Evolutionary conservation across 2,797 vertebrate genomes (phyloP), one percentile per base, ranked within the genome.

Genomic region (Mus caroli): DNA sequence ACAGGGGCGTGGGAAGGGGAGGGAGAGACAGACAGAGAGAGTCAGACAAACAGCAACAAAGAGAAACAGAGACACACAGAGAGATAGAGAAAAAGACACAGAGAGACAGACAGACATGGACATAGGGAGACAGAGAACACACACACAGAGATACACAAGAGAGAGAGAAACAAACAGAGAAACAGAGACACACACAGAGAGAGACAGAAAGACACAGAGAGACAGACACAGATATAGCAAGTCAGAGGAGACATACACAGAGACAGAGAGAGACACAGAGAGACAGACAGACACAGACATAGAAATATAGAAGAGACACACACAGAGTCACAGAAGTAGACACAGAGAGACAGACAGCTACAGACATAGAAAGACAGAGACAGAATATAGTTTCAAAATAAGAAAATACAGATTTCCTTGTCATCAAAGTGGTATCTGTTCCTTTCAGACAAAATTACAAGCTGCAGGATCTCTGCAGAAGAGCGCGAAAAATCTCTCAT

Each of bases 381-480:
- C 67, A 71, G 67, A n/a, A 71, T 71, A 37, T 20, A 71, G n/a
- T 71, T 96, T 91, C 7, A 58, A 90, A 84, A 79, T 37, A 60
- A 79, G 75, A 9, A 52, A 75, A 93, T 75, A 83, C 28, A 46
- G 58, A 20, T 37, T 31, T 84, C 92, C 69, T 60, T 87, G 15
- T 71, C 84, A 52, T 34, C 58, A 82, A 94, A 43, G 28, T 28
- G 31, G 22, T 12, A 84, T 43, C 31, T 88, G 2, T 82, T 85
- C 28, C n/a, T 88, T 85, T 80, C n/a, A 88, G 54, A 62, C 20
- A 76, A 82, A 93, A 75, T 71, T 8, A 75, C n/a, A 69, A 87
- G 87, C 67, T 17, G 19, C 24, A 52, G 43, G 60, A 80, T 34
- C 34, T 85, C 15, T 2, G 5, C 12, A 52, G 22, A 54, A 86